phyloP scores from a whole-genome alignment of 2,797 vertebrate species.

The Thalassophryne amazonica region DNA sequence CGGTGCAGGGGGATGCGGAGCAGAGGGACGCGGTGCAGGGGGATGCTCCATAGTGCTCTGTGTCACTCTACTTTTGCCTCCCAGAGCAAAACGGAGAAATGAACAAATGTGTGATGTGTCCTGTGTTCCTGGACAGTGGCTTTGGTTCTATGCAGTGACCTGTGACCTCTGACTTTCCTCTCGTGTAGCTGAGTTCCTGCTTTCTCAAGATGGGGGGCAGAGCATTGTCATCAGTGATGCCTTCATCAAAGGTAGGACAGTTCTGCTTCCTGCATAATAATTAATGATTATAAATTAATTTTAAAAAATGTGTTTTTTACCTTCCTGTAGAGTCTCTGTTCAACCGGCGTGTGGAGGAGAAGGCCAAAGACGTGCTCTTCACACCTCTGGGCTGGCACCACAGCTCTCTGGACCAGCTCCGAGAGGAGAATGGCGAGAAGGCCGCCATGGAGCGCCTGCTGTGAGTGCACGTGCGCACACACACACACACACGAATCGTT shows the following conservation, averaged over 20 bases:
- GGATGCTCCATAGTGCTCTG: too few relatives aligned
- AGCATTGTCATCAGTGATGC: slow-evolving; percentile 96
- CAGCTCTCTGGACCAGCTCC: slow-evolving; percentile 93
- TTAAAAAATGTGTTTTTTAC: neutral
- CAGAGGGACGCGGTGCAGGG: too few relatives aligned
- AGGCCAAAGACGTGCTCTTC: slow-evolving; percentile 94
- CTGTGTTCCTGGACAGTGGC: too few relatives aligned
- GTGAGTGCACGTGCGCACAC: too few relatives aligned
- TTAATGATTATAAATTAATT: too few relatives aligned
- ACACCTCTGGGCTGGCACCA: slow-evolving; percentile 97
- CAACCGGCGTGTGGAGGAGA: slow-evolving; percentile 96
- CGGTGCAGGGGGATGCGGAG: too few relatives aligned
- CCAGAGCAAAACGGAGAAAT: too few relatives aligned
- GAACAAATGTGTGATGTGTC: too few relatives aligned
- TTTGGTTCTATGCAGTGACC: too few relatives aligned
- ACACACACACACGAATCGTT: too few relatives aligned
- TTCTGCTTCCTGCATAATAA: neutral
- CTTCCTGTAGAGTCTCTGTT: slow-evolving; percentile 88
- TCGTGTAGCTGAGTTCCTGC: slow-evolving; percentile 83
- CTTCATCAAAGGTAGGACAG: slow-evolving; percentile 92
- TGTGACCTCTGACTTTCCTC: neutral
- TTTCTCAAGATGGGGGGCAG: slow-evolving; percentile 92
- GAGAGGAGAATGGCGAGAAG: slow-evolving; percentile 98
- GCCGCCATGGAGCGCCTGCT: slow-evolving; percentile 98
- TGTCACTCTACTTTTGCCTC: too few relatives aligned